phyloP scores from a whole-genome alignment of 2,888 invertebrate species.

The Eumacrocentrus americanus region DNA sequence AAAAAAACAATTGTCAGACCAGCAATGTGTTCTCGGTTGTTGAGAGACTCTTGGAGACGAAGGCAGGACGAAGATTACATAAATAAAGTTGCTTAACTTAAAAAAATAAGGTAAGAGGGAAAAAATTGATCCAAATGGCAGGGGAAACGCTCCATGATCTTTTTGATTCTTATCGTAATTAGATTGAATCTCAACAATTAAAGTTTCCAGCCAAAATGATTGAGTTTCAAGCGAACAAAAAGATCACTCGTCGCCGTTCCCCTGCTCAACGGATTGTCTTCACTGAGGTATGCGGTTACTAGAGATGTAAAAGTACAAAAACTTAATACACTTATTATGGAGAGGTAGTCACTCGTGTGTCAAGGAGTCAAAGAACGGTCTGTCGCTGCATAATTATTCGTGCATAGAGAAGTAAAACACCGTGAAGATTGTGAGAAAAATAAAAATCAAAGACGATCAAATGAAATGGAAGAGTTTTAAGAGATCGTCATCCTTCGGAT shows the following conservation, averaged over 20 bases:
- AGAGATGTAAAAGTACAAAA: constrained; percentile 60
- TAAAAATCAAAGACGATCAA: neutral
- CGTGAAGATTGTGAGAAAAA: neutral
- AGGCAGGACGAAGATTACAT: constrained; percentile 18
- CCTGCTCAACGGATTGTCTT: constrained; percentile 34
- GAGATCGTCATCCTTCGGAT: neutral
- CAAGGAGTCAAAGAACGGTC: too few relatives aligned
- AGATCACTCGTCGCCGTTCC: neutral
- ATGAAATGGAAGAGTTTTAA: neutral
- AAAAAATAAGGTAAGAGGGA: neutral
- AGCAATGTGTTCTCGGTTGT: constrained; percentile 29
- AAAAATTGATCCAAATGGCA: neutral
- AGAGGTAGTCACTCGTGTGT: constrained; percentile 54
- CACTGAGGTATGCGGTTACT: constrained; percentile 60
- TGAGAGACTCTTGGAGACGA: constrained; percentile 14
- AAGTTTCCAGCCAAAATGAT: neutral
- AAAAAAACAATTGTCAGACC: constrained; percentile 43
- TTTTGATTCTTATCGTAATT: neutral
- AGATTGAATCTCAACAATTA: neutral
- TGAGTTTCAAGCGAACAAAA: neutral
- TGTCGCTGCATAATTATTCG: too few relatives aligned
- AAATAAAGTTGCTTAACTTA: constrained; percentile 28
- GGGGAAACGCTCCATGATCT: neutral
- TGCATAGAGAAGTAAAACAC: neutral
- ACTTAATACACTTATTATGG: constrained; percentile 57